Evolutionary conservation across 2,888 invertebrate species (phyloP).

Genomic region (Hydroisotoma schaefferi): DNA sequence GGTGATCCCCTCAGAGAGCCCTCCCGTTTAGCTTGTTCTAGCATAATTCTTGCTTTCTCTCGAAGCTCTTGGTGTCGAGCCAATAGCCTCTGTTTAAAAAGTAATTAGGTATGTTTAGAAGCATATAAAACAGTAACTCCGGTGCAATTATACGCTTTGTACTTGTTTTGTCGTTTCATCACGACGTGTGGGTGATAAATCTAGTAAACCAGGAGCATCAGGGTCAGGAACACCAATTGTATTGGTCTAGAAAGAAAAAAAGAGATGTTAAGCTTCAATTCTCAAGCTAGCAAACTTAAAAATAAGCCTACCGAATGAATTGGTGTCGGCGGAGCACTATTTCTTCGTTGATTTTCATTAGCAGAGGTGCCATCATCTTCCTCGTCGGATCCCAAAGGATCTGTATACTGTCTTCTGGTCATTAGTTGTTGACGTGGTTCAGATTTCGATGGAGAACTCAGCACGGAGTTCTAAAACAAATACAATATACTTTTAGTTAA

Average conservation of each 20-base stretch:
- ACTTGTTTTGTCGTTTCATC: constrained; percentile 47
- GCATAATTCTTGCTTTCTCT: constrained; percentile 75
- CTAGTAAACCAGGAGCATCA: constrained; percentile 50
- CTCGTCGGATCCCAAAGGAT: constrained; percentile 88
- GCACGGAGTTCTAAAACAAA: neutral
- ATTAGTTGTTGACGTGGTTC: constrained; percentile 59
- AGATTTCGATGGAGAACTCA: neutral
- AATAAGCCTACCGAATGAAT: constrained; percentile 32
- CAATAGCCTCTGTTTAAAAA: constrained; percentile 63
- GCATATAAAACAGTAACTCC: neutral
- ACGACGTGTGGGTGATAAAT: constrained; percentile 50
- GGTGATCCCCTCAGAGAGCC: constrained; percentile 52
- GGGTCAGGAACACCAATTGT: constrained; percentile 44
- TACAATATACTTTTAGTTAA: too few relatives aligned
- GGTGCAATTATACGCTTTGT: constrained; percentile 12
- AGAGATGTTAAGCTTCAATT: neutral
- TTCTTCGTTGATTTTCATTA: constrained; percentile 29
- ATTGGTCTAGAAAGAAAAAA: neutral
- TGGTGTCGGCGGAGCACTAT: constrained; percentile 45
- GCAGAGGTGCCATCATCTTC: constrained; percentile 59
- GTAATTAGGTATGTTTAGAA: neutral
- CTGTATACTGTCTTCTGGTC: constrained; percentile 79
- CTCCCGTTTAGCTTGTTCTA: constrained; percentile 73
- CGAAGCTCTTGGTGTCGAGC: constrained; percentile 79
- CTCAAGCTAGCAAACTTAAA: neutral